A percentile compares a stretch with the other conserved stretches of the same genome.
These are phyloP conservation scores for Drosophila virilis DNA, from an alignment of 1,140 invertebrate genomes.

Conservation along the genomic window DNA sequence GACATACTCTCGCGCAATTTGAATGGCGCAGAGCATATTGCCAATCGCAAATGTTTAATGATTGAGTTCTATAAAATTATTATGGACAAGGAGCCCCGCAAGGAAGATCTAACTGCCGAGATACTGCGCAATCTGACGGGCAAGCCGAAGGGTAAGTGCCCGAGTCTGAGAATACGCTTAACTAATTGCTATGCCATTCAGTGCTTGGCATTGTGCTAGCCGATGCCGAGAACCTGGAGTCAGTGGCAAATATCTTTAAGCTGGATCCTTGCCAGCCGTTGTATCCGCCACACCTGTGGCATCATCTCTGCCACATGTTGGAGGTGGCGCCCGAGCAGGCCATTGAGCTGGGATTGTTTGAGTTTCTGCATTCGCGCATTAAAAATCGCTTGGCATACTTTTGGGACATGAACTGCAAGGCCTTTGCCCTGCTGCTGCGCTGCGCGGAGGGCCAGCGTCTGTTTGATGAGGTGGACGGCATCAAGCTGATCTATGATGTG, in stretches of 20 bases:
- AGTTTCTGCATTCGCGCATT: conserved; percentile 59
- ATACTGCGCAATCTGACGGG: conserved; percentile 65
- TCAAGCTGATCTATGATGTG: conserved; percentile 55
- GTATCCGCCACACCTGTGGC: conserved; percentile 61
- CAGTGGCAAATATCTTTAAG: conserved; percentile 51
- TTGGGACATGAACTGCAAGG: conserved; percentile 61
- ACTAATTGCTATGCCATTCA: conserved; percentile 6
- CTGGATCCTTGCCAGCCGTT: conserved; percentile 55
- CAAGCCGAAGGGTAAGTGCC: conserved; percentile 61
- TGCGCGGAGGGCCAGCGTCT: conserved; percentile 65
- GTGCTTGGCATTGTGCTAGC: conserved; percentile 52
- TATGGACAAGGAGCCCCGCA: neutral
- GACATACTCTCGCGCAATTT: conserved; percentile 63
- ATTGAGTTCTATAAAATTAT: conserved; percentile 70
- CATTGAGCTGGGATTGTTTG: conserved; percentile 67
- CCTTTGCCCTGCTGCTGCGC: conserved; percentile 68
- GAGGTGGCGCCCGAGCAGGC: conserved; percentile 59
- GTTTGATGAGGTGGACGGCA: conserved; percentile 64
- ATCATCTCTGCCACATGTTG: conserved; percentile 65
- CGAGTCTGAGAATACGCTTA: neutral
- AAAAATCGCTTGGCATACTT: conserved; percentile 41
- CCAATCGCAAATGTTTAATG: conserved; percentile 48
- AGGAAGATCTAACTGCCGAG: conserved; percentile 51
- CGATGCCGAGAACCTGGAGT: conserved; percentile 42
- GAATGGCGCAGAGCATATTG: conserved; percentile 65